A percentile compares a stretch with the other conserved stretches of the same genome.
Evolutionary conservation across 2,888 invertebrate species (phyloP).

Genomic region (Neoascia interrupta): DNA sequence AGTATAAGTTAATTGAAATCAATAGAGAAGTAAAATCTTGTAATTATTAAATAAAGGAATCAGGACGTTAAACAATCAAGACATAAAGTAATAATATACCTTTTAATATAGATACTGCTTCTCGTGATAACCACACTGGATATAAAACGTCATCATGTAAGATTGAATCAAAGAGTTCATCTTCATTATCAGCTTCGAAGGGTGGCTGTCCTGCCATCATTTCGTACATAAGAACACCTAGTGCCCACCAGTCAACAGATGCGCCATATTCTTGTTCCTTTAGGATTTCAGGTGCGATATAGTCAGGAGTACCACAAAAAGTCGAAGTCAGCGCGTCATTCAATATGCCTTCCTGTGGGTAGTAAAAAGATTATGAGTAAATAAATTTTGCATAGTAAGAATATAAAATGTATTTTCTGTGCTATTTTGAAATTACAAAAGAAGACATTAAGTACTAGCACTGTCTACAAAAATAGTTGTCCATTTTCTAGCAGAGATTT

Average conservation of each 20-base stretch:
- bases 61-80: no score
- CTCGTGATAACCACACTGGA: slow-evolving; percentile 96
- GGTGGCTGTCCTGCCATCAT: slow-evolving; percentile 99
- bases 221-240: slow-evolving; percentile 99
- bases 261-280: slow-evolving; percentile 95
- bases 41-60: no score
- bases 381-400: not conserved
- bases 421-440: no score
- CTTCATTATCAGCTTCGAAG: slow-evolving; percentile 99
- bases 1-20: no score
- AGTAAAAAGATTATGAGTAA: not conserved
- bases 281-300: slow-evolving; percentile 98
- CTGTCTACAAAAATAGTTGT: no score
- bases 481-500: no score
- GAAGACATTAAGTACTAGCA: no score
- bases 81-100: slow-evolving; percentile 78
- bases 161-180: slow-evolving; percentile 99
- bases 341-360: slow-evolving; percentile 78
- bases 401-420: not conserved
- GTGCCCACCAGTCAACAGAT: slow-evolving; percentile 97
- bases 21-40: no score
- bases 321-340: slow-evolving; percentile 95
- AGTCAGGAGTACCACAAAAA: slow-evolving; percentile 99
- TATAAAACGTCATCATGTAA: slow-evolving; percentile 98
- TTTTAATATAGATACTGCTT: slow-evolving; percentile 94